Evolutionary conservation across 1,140 invertebrate genomes (phyloP), one percentile per base, ranked within the genome.

Genomic region (Zaprionus ornatus): DNA sequence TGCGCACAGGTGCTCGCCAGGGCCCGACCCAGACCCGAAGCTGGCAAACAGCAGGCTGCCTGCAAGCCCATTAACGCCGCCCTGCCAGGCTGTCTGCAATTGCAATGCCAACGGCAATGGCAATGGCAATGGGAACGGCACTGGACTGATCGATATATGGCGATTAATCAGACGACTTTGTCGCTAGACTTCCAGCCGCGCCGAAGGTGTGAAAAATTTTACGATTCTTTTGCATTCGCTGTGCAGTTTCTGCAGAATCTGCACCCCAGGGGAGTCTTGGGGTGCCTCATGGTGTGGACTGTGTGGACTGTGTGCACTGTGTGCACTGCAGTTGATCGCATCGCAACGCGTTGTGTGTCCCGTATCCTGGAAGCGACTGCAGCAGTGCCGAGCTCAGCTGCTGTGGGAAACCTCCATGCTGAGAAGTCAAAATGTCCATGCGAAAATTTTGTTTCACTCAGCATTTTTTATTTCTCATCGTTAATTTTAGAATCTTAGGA

Each of bases 151-250:
- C 84, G 80, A 88, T 84, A 88, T 83, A 74, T 84, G 77, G 77
- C 84, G 80, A 88, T 88, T 88, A 88, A 88, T 88, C 84, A 88
- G 81, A 66, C 60, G 67, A 87, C 78, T 88, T 88, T 84, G 66
- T 72, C 74, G 57, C 59, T 45, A n/a, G 74, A 63, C 80, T 59
- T 25, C 84, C 79, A 76, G 85, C 84, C 13, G 85, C 10, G 85
- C 42, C 52, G 54, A 77, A 84, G 85, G 84, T 88, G 84, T 88
- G 85, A 88, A 88, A 88, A 70, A 79, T 88, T 80, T 84, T 78
- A 88, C 84, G 80, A 86, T 80, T 73, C 65, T 50, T 54, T 37
- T 37, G 40, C 40, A 45, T 50, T 50, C 45, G 17, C 45, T 70
- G 12, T 60, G 73, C 48, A 63, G 52, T 71, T 88, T 88, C 85